A percentile compares a stretch with the other conserved stretches of the same genome.
Conservation (phyloP, 2,888 invertebrate species). For the Microplitis deprimator region DNA sequence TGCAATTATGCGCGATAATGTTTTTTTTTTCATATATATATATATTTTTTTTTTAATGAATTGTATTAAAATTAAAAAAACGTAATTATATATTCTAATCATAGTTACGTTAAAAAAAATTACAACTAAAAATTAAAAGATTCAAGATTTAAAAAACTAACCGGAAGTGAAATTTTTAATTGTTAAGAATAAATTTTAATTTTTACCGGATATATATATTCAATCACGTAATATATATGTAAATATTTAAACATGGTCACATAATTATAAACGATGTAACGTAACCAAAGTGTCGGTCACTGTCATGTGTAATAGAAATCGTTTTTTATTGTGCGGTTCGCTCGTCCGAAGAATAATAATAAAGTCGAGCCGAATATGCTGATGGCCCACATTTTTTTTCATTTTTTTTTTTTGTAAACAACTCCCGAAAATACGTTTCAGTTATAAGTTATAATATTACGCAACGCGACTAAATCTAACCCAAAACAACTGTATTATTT, state of each 20-base stretch:
- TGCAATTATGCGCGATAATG: too few relatives aligned
- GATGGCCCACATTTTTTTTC: slow-evolving; percentile 60
- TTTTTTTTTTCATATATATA: too few relatives aligned
- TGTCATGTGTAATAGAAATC: slow-evolving; percentile 38
- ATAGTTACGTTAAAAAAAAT: too few relatives aligned
- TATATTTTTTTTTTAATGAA: too few relatives aligned
- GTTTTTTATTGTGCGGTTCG: slow-evolving; percentile 49
- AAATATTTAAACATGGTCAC: not conserved
- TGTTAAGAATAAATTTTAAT: too few relatives aligned
- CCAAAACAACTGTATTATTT: not conserved
- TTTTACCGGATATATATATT: not conserved
- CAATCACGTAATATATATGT: slow-evolving; percentile 8
- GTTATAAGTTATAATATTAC: not conserved
- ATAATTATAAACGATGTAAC: not conserved
- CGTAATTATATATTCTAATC: too few relatives aligned
- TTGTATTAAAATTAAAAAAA: too few relatives aligned
- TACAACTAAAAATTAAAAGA: too few relatives aligned
- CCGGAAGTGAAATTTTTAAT: too few relatives aligned
- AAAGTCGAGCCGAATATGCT: slow-evolving; percentile 50
- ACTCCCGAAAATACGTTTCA: not conserved
- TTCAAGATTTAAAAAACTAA: too few relatives aligned
- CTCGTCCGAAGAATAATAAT: slow-evolving; percentile 9
- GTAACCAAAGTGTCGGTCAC: slow-evolving; percentile 12
- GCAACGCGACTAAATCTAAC: not conserved
- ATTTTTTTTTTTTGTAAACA: slow-evolving; percentile 46